phyloP scores from a whole-genome alignment of 2,113 vertebrate genomes.

The Romanogobio albipinnatus region DNA sequence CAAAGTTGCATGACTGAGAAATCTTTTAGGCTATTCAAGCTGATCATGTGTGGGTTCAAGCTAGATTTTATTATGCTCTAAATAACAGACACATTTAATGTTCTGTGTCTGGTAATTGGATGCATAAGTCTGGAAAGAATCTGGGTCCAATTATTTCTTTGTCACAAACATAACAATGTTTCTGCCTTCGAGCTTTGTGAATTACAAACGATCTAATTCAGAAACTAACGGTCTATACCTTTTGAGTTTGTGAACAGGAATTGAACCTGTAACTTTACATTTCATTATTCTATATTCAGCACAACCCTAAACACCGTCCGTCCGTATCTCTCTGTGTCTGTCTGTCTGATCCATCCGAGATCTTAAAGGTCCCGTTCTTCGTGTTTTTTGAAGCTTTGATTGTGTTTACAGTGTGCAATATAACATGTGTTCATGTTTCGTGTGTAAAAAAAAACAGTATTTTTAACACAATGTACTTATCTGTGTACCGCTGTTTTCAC shows the following conservation, averaged over 20 bases:
- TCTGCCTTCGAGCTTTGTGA: not conserved
- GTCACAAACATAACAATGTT: constrained; percentile 43
- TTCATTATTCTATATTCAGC: not conserved
- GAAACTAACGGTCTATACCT: constrained; percentile 1
- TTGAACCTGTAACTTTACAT: constrained; percentile 8
- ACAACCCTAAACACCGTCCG: too few species aligned
- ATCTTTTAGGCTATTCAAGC: constrained; percentile 15
- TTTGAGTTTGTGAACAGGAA: constrained; percentile 18
- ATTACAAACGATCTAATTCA: constrained; percentile 4
- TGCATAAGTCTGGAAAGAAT: constrained; percentile 46
- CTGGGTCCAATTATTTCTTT: constrained; percentile 53
- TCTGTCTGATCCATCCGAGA: too few species aligned
- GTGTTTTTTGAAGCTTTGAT: too few species aligned
- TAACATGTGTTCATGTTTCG: too few species aligned
- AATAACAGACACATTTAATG: constrained; percentile 43
- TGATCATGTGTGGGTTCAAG: constrained; percentile 2
- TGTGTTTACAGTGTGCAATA: too few species aligned
- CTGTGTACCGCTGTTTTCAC: too few species aligned
- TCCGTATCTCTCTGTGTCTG: too few species aligned
- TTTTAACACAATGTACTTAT: too few species aligned
- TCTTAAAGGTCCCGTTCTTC: too few species aligned
- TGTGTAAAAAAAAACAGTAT: too few species aligned
- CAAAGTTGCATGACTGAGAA: not conserved
- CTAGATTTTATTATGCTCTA: constrained; percentile 46
- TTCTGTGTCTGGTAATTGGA: constrained; percentile 52